Evolutionary conservation across 2,888 invertebrate genomes (phyloP), one percentile per base, ranked within the genome.

Genomic region (Zygaena filipendulae): DNA sequence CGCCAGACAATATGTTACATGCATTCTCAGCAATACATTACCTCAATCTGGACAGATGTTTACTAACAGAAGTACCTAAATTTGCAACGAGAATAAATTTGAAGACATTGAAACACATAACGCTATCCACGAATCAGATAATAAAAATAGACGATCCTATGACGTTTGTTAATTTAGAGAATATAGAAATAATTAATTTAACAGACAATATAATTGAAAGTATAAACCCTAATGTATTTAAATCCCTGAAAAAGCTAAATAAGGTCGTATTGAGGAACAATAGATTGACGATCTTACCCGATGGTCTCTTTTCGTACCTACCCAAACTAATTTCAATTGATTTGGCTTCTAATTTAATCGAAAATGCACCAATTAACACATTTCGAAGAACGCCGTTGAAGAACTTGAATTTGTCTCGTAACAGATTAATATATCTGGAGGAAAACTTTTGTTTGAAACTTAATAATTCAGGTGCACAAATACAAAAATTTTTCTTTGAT

Each of bases 381-480:
- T 67, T 75, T 11, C 47, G 55, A 31, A 59, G 61, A 1, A 57
- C 64, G 2, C 45, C 45, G 1, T 33, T 70, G 3, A 71, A 57
- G 32, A 59, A 60, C 33, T 40, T 75, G 11, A 69, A 74, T 42
- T 39, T 77, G 11, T 52, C 67, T 0, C 47, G 47, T 19, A 75
- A 77, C 30, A 60, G 42, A 34, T 56, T 75, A 12, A 63, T 67
- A 1, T 74, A 62, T 46, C 49, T 77, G 13, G 43, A 48, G 10
- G 59, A 62, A 18, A 74, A 75, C 35, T 77, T 77, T 41, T 61
- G 58, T 26, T 45, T 69, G 13, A 69, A 71, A 21, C 38, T 74
- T 2, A 54, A 39, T 23, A 70, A 69, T 36, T 60, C 59, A 3
- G 69, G 71, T 0, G 59, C 52, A 0, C 46, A 23, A 11, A 34